Evolutionary conservation across 2,797 vertebrate genomes (phyloP), one percentile per base, ranked within the genome.

Genomic region (Bradypus variegatus): DNA sequence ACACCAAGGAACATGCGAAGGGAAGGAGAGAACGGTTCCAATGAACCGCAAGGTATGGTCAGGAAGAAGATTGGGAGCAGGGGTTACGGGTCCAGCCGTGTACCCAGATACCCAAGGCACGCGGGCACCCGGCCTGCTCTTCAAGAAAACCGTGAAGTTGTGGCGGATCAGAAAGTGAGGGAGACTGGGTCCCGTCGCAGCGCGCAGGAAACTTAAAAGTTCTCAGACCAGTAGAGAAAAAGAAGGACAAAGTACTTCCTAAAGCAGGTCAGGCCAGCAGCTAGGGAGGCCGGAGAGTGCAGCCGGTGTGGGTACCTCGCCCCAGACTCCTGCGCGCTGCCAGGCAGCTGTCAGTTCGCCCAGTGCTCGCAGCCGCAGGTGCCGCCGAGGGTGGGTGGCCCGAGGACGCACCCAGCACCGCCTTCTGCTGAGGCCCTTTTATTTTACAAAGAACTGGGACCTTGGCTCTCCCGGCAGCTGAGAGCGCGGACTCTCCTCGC

Each of bases 131-230:
- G 4, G 18, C 31, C 11, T 5, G 55, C 18, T 92, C 31, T 72
- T 65, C n/a, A 36, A 83, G 65, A 53, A 60, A 88, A 88, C 58
- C 45, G 38, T 50, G 62, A 93, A 95, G 91, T 90, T 95, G 79
- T 73, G 55, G 48, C 86, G 77, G n/a, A 64, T 58, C 27, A 36
- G 53, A 86, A 84, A 78, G 84, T 31, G 53, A 48, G 60, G 18
- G 33, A 15, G 55, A 89, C 62, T 58, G 41, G 25, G 13, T 53
- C n/a, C 3, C 8, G 12, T 21, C 11, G 55, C 19, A n/a, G 27
- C 18, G 55, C 11, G 2, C 90, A 38, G 48, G 85, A 85, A 93
- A 86, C 53, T 65, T 25, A 19, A 1, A 69, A 36, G 88, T 86
- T n/a, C 48, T 41, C 1, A 19, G 62, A 50, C 27, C 10, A 11